Conservation (phyloP, 2,797 vertebrate genomes). For the Harpagifer antarcticus region DNA sequence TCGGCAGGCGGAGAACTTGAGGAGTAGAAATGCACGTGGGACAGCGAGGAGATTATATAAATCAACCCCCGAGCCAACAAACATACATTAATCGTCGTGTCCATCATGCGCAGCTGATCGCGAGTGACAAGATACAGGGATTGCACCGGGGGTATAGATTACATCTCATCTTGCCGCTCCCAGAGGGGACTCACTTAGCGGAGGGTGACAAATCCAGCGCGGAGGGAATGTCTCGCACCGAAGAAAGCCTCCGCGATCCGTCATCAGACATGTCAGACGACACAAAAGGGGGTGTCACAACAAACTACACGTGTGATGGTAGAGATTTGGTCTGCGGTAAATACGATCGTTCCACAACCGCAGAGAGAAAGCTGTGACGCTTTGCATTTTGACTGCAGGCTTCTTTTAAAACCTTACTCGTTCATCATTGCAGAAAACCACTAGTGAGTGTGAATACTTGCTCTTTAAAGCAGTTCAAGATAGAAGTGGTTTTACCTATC, state of each 20-base stretch:
- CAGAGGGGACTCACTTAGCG: conserved; percentile 71
- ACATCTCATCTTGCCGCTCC: conserved; percentile 68
- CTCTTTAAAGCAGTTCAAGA: conserved; percentile 43
- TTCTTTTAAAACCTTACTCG: conserved; percentile 11
- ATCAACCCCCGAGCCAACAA: conserved; percentile 68
- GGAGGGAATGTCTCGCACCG: conserved; percentile 57
- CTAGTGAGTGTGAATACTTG: conserved; percentile 30
- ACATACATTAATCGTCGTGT: conserved; percentile 75
- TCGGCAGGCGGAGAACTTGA: conserved; percentile 72
- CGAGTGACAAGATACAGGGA: conserved; percentile 60
- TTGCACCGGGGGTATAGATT: conserved; percentile 66
- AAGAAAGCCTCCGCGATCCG: conserved; percentile 71
- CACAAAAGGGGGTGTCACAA: conserved; percentile 67
- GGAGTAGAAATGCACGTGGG: conserved; percentile 65
- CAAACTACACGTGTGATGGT: conserved; percentile 63
- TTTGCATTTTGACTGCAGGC: conserved; percentile 41
- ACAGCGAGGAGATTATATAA: conserved; percentile 69
- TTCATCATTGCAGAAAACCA: conserved; percentile 26
- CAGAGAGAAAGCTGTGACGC: conserved; percentile 34
- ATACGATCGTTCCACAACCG: conserved; percentile 33
- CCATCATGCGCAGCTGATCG: conserved; percentile 73
- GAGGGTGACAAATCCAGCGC: conserved; percentile 67
- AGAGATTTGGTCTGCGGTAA: conserved; percentile 47
- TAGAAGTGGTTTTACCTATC: conserved; percentile 32
- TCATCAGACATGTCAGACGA: conserved; percentile 73